Evolutionary conservation across 2,888 invertebrate species (phyloP).

Genomic region (Allophyes oxyacanthae): DNA sequence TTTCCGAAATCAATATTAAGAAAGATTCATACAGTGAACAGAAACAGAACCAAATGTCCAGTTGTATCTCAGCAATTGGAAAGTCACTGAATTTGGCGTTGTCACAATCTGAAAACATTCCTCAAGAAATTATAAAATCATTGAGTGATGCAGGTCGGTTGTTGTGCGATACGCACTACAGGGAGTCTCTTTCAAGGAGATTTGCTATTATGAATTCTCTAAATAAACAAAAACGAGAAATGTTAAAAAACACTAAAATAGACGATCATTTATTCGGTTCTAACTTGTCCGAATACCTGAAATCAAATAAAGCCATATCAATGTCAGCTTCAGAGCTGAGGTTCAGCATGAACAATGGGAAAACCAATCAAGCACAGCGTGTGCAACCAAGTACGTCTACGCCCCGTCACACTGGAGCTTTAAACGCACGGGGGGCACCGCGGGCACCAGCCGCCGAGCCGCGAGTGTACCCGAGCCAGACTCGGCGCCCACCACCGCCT

Average conservation of each 20-base stretch:
- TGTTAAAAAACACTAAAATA: conserved; percentile 6
- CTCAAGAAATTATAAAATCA: conserved; percentile 27
- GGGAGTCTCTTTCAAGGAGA: conserved; percentile 14
- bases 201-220: conserved; percentile 1
- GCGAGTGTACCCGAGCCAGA: conserved; percentile 3
- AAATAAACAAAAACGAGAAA: conserved; percentile 5
- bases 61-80: conserved; percentile 32
- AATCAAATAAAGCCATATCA: conserved; percentile 16
- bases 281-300: conserved; percentile 12
- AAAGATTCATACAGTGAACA: conserved; percentile 31
- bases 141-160: conserved; percentile 37
- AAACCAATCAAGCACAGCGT: neutral
- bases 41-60: conserved; percentile 36
- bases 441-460: conserved; percentile 6
- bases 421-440: conserved; percentile 17
- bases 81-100: conserved; percentile 21
- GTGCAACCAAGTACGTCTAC: neutral
- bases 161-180: conserved; percentile 31
- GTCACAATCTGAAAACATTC: conserved; percentile 2
- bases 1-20: conserved; percentile 27
- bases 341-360: neutral
- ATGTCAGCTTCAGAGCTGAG: neutral
- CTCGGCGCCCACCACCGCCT: neutral
- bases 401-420: neutral
- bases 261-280: conserved; percentile 6